phyloP scores from a whole-genome alignment of 92 coral and sea anemone species.

The Phenganax stokvisi region DNA sequence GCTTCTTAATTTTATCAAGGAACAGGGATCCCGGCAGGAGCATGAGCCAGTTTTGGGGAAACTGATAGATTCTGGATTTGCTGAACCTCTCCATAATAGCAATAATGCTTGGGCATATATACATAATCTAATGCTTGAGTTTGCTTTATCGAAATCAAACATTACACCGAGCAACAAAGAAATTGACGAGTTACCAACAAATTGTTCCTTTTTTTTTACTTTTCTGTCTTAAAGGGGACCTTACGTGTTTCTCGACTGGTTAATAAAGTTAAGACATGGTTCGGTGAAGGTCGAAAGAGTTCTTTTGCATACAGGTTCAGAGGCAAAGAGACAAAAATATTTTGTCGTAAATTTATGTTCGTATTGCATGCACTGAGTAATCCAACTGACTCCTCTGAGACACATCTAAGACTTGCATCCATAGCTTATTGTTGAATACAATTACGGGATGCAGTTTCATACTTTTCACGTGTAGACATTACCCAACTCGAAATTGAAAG shows the following conservation, averaged over 20 bases:
- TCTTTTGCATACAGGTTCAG: slow-evolving; percentile 49
- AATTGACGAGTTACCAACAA: slow-evolving; percentile 6
- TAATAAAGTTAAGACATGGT: slow-evolving; percentile 45
- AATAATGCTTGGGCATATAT: slow-evolving; percentile 56
- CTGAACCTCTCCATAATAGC: slow-evolving; percentile 52
- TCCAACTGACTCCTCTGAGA: slow-evolving; percentile 49
- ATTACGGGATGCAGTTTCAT: slow-evolving; percentile 54
- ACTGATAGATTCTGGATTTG: slow-evolving; percentile 52
- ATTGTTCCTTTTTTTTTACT: background rate
- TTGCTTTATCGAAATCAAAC: slow-evolving; percentile 33
- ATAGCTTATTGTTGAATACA: slow-evolving; percentile 49
- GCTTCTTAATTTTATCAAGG: slow-evolving; percentile 45
- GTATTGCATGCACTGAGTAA: slow-evolving; percentile 36
- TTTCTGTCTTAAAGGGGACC: background rate
- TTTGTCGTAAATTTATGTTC: slow-evolving; percentile 50
- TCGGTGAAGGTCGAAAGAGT: slow-evolving; percentile 47
- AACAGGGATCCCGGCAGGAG: slow-evolving; percentile 53
- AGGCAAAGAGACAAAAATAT: slow-evolving; percentile 51
- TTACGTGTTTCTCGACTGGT: slow-evolving; percentile 29
- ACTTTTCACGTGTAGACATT: slow-evolving; percentile 44
- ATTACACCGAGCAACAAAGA: slow-evolving; percentile 11
- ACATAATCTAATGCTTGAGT: slow-evolving; percentile 48
- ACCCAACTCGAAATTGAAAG: slow-evolving; percentile 22
- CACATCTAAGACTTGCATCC: slow-evolving; percentile 39
- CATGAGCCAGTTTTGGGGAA: slow-evolving; percentile 48